Evolutionary conservation across 1,140 invertebrate species (phyloP), one percentile per base, ranked within the genome.

Genomic region (Drosophila pandora): DNA sequence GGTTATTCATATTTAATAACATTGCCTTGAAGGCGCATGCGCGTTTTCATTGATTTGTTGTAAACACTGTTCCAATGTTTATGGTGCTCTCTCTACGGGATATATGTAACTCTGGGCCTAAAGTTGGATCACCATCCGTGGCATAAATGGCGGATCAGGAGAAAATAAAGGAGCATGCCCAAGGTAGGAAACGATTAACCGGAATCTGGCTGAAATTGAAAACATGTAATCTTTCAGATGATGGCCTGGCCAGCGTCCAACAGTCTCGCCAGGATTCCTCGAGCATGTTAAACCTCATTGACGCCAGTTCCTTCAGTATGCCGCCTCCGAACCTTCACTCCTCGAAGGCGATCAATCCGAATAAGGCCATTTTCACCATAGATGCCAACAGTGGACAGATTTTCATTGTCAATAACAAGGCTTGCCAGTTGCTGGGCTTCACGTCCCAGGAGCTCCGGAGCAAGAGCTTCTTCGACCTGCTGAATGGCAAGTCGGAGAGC

Each of bases 401-500:
- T 61, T 90, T 95, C n/a, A 94, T 94, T 70, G 94, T 94, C 4
- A 95, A 95, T 90, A 93, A 92, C 64, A 93, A 93, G 65, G 93
- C 93, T 47, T 94, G 93, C 79, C 93, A 93, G 9, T 76, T 95
- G 30, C 92, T 95, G 63, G 94, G 93, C 6, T 94, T 94, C 74
- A 93, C 93, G 1, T 92, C 93, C 2, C 90, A 92, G 3, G 93
- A 94, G 65, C 84, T 95, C 5, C 92, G 94, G 58, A 92, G 92
- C 25, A 91, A 93, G 21, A 87, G 92, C 28, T 92, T 95, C 59
- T 93, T 92, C 21, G 93, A 95, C 64, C 90, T 95, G 10, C 89
- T 95, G 0, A 87, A 91, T 30, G 92, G 92, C 3, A 92, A 93
- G 54, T 94, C 93, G 39, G 92, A 93, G 17, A 93, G 93, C 47